Base-by-base conservation (phyloP, 2,888 invertebrate species). In the Aproaerema taeniolella region DNA sequence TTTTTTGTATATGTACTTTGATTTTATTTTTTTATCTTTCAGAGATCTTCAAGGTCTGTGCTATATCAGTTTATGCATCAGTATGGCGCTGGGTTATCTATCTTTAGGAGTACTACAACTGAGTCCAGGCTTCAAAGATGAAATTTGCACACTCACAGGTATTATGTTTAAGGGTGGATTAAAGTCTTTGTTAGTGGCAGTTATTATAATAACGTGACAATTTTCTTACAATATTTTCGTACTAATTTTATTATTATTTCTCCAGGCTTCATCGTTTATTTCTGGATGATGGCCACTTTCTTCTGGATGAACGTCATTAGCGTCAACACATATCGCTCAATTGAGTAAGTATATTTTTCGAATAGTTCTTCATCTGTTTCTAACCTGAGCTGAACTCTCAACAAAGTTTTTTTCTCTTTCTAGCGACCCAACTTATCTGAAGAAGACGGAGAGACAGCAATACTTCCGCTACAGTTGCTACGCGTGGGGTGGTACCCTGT, bases 281-380 rank as follows among this genome's bases (percentile, higher is more conserved):
- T 87, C 47, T 88, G 89, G 68, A 90, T 91, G 77, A 74, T 92
- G 61, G 88, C 90, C 1, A 88, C 91, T n/a, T 92, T 92, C 71
- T 91, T 91, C 61, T 92, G 92, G 92, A 76, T 92, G 71, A 92
- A 91, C 56, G 81, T 91, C 4, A 88, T 91, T 14, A 88, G 91
- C 25, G 89, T 92, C 50, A 92, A 93, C 60, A 88, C 92, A 38
- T 92, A 90, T 85, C 87, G 89, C 52, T 83, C 87, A 9, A 89
- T 89, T 1, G 80, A 89, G 92, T 92, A 77, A 90, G 91, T 88
- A 54, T 13, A 16, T 20, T 6, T 8, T 20, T 20, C n/a, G n/a
- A n/a, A n/a, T n/a, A n/a, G n/a, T n/a, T n/a, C n/a, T n/a, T n/a
- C n/a, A n/a, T n/a, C n/a, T n/a, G n/a, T n/a, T n/a, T n/a, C n/a